Base-by-base conservation (phyloP, 2,113 vertebrate species). In the Erythrolamprus reginae region DNA sequence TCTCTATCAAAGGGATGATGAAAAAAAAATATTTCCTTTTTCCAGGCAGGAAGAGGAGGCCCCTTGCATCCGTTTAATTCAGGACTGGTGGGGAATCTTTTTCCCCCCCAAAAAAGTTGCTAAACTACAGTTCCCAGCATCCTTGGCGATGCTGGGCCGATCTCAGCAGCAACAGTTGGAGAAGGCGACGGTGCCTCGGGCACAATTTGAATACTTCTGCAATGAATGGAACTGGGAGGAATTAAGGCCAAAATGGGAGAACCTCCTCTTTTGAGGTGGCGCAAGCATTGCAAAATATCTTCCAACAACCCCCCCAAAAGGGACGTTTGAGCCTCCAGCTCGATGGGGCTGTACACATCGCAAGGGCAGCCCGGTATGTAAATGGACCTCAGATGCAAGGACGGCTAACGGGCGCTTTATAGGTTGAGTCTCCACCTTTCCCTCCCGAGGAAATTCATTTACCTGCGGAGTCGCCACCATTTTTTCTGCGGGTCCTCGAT, bases 391-490 rank as follows among this genome's bases (percentile, higher is more conserved):
- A 47, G 38, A 45, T 28, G 26, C 26, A 50, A 26, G 26, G 24
- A 48, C 6, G 23, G 38, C 26, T 47, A 28, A 26, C 26, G 12
- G 47, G 24, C 38, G 24, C 7, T 42, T 42, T 77, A 56, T 10
- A 9, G 26, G 26, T 58, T 5, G 15, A 48, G 8, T 47, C 19
- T 3, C 10, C 47, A n/a, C 15, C 53, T 84, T 21, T 23, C 9
- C 33, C 17, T 10, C 33, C 38, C 83, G 15, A 23, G 56, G n/a
- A 26, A 56, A n/a, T 38, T 6, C 3, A 42, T 45, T 89, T 89
- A 92, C 91, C 91, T 89, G 85, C 19, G 85, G 89, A 9, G 53
- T 82, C 24, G 2, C 86, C 17, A 90, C 86, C 65, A 92, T 89
- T 24, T 24, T 83, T 26, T 23, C 2, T n/a, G 4, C 42, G 65